Base-by-base conservation (phyloP, 2,888 invertebrate genomes). In the Nymphalis polychloros region DNA sequence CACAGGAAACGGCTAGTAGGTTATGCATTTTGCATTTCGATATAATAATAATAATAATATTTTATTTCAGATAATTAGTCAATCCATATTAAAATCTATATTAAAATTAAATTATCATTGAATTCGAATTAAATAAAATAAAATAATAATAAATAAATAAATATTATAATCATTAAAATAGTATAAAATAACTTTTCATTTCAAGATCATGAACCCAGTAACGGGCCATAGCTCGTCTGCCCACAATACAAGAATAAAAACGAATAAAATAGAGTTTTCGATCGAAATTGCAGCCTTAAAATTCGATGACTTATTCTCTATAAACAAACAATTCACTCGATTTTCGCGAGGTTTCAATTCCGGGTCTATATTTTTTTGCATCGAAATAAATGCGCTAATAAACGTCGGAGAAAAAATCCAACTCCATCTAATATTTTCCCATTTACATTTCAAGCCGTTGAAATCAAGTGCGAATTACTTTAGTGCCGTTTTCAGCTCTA, bases 401-500 rank as follows among this genome's bases (percentile, higher is more conserved):
- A 71, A 69, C 46, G 69, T 66, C 57, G 66, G 64, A 64, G 50
- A 64, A 41, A 64, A 71, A 65, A 23, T 52, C 27, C 16, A 50
- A 23, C 52, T 53, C 64, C 48, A 62, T 61, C 69, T 62, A 59
- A 63, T 69, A 61, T 67, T 67, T 69, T 69, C 52, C 19, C 20
- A 57, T 67, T 71, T 68, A 13, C 67, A 16, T 52, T 52, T 52
- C 62, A 47, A 69, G 66, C 62, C 41, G 57, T 48, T 41, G 67
- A 64, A 71, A 71, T 69, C 67, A 71, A 69, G 69, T 69, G 69
- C 23, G 69, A 69, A 69, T 71, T 69, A 69, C 66, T 69, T 66
- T 48, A 63, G 60, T 59, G 59, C 60, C 49, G 62, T 69, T 65
- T 62, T 55, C 47, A 48, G 23, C 52, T 17, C 27, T 66, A 61